A percentile compares a stretch with the other conserved stretches of the same genome.
phyloP scores from a whole-genome alignment of 2,888 invertebrate genomes.

The Morpho deidamia region DNA sequence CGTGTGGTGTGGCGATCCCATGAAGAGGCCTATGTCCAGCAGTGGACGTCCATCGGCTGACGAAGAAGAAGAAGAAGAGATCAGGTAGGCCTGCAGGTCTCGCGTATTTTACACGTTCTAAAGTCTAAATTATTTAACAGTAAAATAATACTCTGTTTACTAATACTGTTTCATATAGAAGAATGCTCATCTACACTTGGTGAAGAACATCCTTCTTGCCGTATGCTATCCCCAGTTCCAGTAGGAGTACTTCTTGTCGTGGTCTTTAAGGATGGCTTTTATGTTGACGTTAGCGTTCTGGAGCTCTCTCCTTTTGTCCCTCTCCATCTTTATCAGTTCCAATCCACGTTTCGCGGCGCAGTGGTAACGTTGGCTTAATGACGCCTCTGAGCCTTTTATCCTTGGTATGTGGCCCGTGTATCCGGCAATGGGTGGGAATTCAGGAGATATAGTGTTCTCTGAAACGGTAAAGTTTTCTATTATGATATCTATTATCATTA shows the following conservation, averaged over 20 bases:
- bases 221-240: conserved; percentile 78
- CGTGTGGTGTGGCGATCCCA: no score
- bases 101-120: not conserved
- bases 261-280: conserved; percentile 55
- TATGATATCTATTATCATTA: no score
- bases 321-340: conserved; percentile 76
- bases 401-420: conserved; percentile 86
- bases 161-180: conserved; percentile 34
- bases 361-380: conserved; percentile 83
- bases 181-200: conserved; percentile 65
- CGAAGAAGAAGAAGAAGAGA: no score
- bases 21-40: no score
- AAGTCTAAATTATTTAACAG: not conserved
- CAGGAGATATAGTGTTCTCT: conserved; percentile 82
- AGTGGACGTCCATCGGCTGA: no score
- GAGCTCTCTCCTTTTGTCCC: conserved; percentile 65
- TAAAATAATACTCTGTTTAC: conserved; percentile 24
- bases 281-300: conserved; percentile 58
- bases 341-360: conserved; percentile 82
- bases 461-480: conserved; percentile 29
- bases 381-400: conserved; percentile 82
- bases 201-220: conserved; percentile 74
- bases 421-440: conserved; percentile 84
- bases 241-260: conserved; percentile 65
- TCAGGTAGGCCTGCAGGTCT: not conserved